These are phyloP conservation scores for Enteromius fasciolatus DNA, from an alignment of 2,797 vertebrate genomes.

Conservation along the genomic window DNA sequence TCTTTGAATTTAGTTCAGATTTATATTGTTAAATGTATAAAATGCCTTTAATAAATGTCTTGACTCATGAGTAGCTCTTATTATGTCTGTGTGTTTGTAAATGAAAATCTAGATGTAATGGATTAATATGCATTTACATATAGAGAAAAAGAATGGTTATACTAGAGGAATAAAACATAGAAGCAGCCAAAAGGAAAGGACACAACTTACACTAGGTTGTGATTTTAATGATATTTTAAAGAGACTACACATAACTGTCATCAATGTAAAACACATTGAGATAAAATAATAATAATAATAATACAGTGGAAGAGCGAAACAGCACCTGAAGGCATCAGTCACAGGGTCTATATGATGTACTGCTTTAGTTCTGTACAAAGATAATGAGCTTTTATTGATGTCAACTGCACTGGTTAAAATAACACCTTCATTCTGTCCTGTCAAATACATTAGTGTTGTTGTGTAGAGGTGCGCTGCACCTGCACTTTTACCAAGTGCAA, in stretches of 20 bases:
- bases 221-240: constrained; percentile 31
- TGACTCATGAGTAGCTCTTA: not conserved
- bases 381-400: not conserved
- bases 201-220: not conserved
- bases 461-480: not conserved
- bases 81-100: not conserved
- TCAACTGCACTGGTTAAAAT: constrained; percentile 3
- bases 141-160: not conserved
- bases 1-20: not conserved
- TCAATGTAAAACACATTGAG: not conserved
- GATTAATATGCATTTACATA: not conserved
- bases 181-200: not conserved
- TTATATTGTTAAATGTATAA: not conserved
- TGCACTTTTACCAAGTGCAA: too few species aligned
- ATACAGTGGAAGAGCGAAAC: constrained; percentile 6
- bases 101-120: not conserved
- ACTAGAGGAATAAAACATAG: not conserved
- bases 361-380: not conserved
- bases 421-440: not conserved
- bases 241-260: constrained; percentile 10
- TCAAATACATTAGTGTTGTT: not conserved
- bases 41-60: not conserved
- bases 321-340: constrained; percentile 9
- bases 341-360: not conserved
- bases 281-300: not conserved